Percentiles rank a stretch among this genome's conserved stretches.
phyloP scores from a whole-genome alignment of 2,113 vertebrate species.

The Poicephalus gulielmi region DNA sequence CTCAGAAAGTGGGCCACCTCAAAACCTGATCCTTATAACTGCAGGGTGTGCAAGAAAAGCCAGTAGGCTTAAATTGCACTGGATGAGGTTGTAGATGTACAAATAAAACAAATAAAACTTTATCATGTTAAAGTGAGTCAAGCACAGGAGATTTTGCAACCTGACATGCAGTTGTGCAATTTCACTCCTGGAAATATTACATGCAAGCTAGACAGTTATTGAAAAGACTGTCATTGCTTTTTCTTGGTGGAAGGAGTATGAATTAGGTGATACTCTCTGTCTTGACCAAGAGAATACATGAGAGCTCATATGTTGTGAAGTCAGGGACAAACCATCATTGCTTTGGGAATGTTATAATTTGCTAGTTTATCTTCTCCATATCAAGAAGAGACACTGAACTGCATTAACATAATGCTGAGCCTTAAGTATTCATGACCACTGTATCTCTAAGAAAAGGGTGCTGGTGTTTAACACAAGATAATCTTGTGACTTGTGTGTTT shows the following conservation, averaged over 20 bases:
- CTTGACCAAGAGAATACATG: not conserved
- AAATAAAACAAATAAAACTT: not conserved
- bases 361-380: not conserved
- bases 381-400: not conserved
- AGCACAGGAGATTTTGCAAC: not conserved
- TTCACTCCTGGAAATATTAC: not conserved
- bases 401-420: not conserved
- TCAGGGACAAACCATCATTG: not conserved
- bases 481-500: accelerated
- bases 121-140: not conserved
- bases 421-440: not conserved
- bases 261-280: not conserved
- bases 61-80: not conserved
- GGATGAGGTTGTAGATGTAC: not conserved
- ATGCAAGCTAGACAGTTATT: not conserved
- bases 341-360: not conserved
- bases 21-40: not conserved
- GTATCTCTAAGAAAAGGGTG: not conserved
- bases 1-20: not conserved
- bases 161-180: not conserved
- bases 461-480: not conserved
- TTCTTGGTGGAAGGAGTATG: not conserved
- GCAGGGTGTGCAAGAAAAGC: accelerated
- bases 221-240: not conserved
- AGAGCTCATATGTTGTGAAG: not conserved